Conservation (phyloP, 2,113 vertebrate genomes). For the Indicator maculatus region DNA sequence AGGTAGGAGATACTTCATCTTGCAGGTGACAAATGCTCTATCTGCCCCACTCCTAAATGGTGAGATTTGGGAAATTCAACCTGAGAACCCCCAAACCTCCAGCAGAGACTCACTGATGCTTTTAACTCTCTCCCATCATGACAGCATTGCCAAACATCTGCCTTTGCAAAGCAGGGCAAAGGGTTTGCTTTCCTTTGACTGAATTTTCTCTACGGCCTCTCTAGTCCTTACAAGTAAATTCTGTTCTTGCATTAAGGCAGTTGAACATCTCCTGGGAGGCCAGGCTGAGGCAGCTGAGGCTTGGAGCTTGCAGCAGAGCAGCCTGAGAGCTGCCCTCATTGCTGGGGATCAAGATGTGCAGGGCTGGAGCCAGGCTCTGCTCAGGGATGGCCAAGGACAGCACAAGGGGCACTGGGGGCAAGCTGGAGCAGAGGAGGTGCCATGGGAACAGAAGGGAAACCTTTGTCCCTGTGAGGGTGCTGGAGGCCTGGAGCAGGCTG, state of each 20-base stretch:
- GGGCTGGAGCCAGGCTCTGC: no score
- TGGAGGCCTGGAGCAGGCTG: no score
- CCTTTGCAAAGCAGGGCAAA: not conserved
- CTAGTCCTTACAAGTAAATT: not conserved
- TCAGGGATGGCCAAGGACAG: no score
- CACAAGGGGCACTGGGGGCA: no score
- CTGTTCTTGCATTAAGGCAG: not conserved
- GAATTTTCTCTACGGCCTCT: not conserved
- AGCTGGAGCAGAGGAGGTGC: no score
- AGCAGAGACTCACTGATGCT: not conserved
- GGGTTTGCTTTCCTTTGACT: not conserved
- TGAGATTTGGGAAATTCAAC: not conserved
- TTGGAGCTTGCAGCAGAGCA: no score
- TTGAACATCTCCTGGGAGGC: no score
- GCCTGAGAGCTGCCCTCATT: no score
- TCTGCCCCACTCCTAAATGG: not conserved
- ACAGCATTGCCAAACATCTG: not conserved
- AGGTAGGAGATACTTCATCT: accelerated
- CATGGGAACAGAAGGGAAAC: no score
- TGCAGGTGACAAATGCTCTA: accelerated
- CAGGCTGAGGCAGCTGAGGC: no score
- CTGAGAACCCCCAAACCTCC: not conserved
- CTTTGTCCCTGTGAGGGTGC: no score
- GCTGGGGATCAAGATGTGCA: no score
- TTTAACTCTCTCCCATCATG: not conserved